phyloP scores from a whole-genome alignment of 1,140 invertebrate species.

The Brachionus sp. region DNA sequence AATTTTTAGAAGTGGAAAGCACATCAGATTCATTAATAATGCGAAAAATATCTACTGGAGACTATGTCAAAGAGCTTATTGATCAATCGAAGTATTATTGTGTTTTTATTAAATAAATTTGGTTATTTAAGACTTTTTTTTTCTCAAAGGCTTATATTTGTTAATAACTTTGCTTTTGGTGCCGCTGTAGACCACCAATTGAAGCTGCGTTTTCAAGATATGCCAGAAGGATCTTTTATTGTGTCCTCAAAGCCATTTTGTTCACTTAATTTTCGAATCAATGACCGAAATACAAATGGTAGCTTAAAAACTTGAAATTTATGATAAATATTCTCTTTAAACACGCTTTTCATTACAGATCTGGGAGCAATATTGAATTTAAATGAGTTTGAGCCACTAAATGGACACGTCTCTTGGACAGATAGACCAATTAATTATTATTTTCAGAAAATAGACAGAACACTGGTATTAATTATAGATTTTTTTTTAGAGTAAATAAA shows the following conservation, averaged over 20 bases:
- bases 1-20: constrained; percentile 55
- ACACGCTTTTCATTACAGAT: constrained; percentile 65
- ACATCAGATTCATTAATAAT: constrained; percentile 60
- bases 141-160: constrained; percentile 81
- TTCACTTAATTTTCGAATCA: constrained; percentile 92
- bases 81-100: constrained; percentile 50
- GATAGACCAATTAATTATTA: constrained; percentile 96
- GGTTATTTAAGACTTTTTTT: too few relatives aligned
- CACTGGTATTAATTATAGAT: background rate
- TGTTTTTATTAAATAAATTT: too few relatives aligned
- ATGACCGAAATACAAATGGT: constrained; percentile 78
- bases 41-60: background rate
- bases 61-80: constrained; percentile 43
- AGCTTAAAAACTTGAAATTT: background rate
- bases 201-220: constrained; percentile 89
- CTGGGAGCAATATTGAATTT: constrained; percentile 98
- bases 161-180: constrained; percentile 97
- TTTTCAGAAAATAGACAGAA: constrained; percentile 83
- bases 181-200: constrained; percentile 90
- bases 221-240: constrained; percentile 79
- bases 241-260: constrained; percentile 98
- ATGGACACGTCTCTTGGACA: constrained; percentile 95
- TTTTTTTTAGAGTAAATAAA: background rate
- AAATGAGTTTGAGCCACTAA: constrained; percentile 84
- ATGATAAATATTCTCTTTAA: background rate